Conservation (phyloP, 2,797 vertebrate species). For the Enteromius unitaeniatus region DNA sequence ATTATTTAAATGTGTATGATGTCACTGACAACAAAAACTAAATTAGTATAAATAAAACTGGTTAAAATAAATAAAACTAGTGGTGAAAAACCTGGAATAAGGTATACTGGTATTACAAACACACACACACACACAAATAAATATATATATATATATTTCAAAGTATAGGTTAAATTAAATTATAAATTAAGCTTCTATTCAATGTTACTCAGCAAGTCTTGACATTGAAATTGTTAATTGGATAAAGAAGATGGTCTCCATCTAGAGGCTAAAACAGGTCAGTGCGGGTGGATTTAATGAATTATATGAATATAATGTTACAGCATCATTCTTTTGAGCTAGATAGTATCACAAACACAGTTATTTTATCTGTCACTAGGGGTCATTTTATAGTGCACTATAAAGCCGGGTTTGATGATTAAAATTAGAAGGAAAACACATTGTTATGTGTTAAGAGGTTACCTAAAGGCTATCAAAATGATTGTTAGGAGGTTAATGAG, state of each 20-base stretch:
- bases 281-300: background rate
- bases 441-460: background rate
- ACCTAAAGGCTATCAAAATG: constrained; percentile 7
- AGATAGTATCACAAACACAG: background rate
- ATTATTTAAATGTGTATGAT: no score
- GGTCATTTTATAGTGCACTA: background rate
- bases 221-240: no score
- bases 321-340: background rate
- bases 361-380: background rate
- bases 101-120: no score
- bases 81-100: background rate
- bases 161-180: no score
- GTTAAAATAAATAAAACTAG: background rate
- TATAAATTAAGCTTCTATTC: no score
- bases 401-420: background rate
- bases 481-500: constrained; percentile 31
- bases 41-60: background rate
- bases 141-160: no score
- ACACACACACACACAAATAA: no score
- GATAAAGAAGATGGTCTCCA: background rate
- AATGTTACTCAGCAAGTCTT: no score
- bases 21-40: background rate
- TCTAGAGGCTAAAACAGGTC: background rate
- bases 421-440: background rate
- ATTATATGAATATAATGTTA: background rate